A percentile compares a stretch with the other conserved stretches of the same genome.
phyloP scores from a whole-genome alignment of 2,113 vertebrate species.

The Megaceryle maxima region DNA sequence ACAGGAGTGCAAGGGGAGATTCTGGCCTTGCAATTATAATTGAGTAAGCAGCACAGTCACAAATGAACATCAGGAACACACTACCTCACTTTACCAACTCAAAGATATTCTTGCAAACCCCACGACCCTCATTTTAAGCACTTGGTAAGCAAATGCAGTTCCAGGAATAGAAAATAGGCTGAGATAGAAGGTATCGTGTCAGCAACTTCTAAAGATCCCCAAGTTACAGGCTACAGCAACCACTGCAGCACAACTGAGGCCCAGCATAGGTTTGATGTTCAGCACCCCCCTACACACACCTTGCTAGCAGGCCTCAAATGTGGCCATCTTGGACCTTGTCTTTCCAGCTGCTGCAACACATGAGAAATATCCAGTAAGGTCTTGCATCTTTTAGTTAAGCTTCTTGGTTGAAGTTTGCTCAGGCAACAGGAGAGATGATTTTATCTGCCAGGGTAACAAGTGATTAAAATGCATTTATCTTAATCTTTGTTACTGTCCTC shows the following conservation, averaged over 20 bases:
- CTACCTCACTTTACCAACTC: rapidly evolving
- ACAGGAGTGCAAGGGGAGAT: background rate
- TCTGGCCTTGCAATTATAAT: background rate
- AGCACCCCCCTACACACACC: background rate
- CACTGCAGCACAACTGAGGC: rapidly evolving
- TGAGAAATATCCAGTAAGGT: background rate
- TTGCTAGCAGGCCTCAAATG: background rate
- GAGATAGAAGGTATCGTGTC: background rate
- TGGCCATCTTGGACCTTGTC: background rate
- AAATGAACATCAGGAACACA: background rate
- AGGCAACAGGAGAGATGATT: background rate
- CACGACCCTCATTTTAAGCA: background rate
- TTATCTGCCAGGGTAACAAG: background rate
- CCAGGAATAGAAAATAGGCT: rapidly evolving
- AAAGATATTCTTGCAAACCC: background rate
- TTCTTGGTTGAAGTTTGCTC: background rate
- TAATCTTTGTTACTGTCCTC: background rate
- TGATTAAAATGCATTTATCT: background rate
- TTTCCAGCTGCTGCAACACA: background rate
- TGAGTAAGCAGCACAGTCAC: background rate
- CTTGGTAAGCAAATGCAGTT: background rate
- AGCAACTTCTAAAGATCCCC: background rate
- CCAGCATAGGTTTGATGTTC: background rate
- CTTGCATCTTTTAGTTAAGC: background rate
- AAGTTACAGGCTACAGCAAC: background rate